These are phyloP conservation scores for Saccostrea cuccullata DNA, from an alignment of 1,140 invertebrate species.

Conservation along the genomic window DNA sequence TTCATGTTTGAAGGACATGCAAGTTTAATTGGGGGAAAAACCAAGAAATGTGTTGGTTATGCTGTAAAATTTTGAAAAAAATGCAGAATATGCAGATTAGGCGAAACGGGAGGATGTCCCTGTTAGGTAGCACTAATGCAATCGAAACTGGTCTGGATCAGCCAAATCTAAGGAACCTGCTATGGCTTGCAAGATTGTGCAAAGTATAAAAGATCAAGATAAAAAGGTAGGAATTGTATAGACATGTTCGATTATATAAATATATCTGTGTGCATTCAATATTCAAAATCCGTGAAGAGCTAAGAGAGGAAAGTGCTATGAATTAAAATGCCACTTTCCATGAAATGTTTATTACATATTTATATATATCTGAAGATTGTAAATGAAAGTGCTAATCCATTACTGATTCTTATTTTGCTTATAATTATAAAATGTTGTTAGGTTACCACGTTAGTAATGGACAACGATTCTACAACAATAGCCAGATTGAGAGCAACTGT, in stretches of 20 bases:
- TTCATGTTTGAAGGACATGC: not conserved
- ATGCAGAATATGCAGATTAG: not conserved
- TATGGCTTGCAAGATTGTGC: not conserved
- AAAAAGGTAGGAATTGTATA: not conserved
- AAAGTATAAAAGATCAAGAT: not conserved
- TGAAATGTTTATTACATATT: too few relatives aligned
- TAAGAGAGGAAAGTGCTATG: too few relatives aligned
- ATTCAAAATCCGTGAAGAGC: not conserved
- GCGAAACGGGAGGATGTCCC: not conserved
- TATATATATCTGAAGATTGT: too few relatives aligned
- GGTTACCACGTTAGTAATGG: not conserved
- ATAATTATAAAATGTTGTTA: not conserved
- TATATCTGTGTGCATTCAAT: not conserved
- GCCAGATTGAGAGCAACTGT: conserved; percentile 10
- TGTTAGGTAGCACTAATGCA: not conserved
- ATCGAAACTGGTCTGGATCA: not conserved
- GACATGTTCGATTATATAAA: not conserved
- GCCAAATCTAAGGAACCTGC: conserved; percentile 19
- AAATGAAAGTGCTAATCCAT: too few relatives aligned
- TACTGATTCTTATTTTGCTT: too few relatives aligned
- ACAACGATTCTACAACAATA: conserved; percentile 37
- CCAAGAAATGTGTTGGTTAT: conserved; percentile 22
- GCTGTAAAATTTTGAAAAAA: not conserved
- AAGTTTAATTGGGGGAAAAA: not conserved
- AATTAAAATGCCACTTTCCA: too few relatives aligned